A percentile compares a stretch with the other conserved stretches of the same genome.
Evolutionary conservation across 2,888 invertebrate genomes (phyloP).

Genomic region (Lithodes maja): DNA sequence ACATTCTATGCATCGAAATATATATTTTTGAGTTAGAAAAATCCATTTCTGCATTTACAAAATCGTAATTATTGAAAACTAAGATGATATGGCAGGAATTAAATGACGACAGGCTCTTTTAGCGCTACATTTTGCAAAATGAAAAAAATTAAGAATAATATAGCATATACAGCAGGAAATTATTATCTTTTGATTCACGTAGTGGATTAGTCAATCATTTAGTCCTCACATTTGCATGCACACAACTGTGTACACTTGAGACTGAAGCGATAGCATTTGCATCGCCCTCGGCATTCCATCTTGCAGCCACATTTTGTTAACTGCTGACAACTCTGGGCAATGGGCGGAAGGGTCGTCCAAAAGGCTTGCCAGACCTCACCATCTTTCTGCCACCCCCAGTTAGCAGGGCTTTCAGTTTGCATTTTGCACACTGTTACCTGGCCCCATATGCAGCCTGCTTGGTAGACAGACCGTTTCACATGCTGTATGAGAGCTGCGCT

Average conservation of each 20-base stretch:
- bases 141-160: no score
- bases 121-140: no score
- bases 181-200: not conserved
- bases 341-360: not conserved
- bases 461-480: not conserved
- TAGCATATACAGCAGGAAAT: no score
- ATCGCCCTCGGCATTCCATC: not conserved
- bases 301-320: constrained; percentile 17
- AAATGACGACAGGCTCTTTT: no score
- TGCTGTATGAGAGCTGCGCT: not conserved
- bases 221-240: constrained; percentile 10
- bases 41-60: not conserved
- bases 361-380: not conserved
- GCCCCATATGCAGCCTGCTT: constrained; percentile 19
- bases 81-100: not conserved
- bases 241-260: not conserved
- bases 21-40: not conserved
- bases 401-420: not conserved
- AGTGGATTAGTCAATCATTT: not conserved
- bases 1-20: not conserved
- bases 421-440: constrained; percentile 10
- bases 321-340: constrained; percentile 3
- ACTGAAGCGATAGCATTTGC: constrained; percentile 9
- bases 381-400: not conserved
- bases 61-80: not conserved